Base-by-base conservation (phyloP, 2,113 vertebrate species). In the Muscicapa adusta region DNA sequence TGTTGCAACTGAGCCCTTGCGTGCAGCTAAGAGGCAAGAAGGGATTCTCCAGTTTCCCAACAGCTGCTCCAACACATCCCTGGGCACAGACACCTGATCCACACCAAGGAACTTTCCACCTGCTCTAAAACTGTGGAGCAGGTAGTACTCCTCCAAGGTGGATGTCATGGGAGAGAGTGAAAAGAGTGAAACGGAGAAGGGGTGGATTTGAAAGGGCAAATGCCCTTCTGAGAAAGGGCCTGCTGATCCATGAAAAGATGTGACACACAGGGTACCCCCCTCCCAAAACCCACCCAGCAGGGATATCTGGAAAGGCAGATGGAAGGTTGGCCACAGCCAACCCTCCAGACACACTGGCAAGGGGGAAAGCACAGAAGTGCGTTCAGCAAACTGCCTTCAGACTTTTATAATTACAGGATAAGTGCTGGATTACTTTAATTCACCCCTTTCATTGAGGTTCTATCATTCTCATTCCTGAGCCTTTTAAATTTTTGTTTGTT, bases 11-110 rank as follows among this genome's bases (percentile, higher is more conserved):
- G 34, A 71, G 34, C 53, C 68, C 73, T 51, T 1, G 3, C 1
- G 0, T 88, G 81, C 86, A 72, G 91, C 81, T 65, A 33, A 70
- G 78, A 63, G 50, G 34, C 74, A 80, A 51, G 74, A 68, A 91
- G 33, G 28, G 70, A 63, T 88, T 67, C 71, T 86, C 8, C 1
- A 53, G 40, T 75, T 82, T 90, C 34, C 86, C 80, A 88, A 51
- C 95, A 97, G 92, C 89, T 96, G 94, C 87, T 66, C 93, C 75
- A 92, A 71, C 88, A 91, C 75, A 78, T 40, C 50, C 57, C 80
- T 8, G 2, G 42, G 24, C 28, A 45, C 26, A 38, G 89, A 83
- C 58, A 86, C 22, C 8, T 0, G 3, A 93, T 67, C 74, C 34
- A 56, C 15, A 2, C 1, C 0, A 10, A 85, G 34, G 63, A 85